phyloP scores from a whole-genome alignment of 2,888 invertebrate species.

The Heteromurus nitidus region DNA sequence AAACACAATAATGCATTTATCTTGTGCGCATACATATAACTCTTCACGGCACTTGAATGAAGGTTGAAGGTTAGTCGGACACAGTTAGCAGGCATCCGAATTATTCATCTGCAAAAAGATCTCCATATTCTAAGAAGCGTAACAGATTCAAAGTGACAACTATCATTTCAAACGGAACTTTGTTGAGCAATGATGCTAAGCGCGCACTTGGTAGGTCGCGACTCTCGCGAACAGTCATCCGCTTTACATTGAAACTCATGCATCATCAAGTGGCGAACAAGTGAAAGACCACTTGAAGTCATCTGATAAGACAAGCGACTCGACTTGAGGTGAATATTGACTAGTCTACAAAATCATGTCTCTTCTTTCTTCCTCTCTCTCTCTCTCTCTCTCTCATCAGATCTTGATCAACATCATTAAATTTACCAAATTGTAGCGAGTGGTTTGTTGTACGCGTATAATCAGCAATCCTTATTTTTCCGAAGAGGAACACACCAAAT shows the following conservation, averaged over 20 bases:
- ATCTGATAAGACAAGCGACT: no score
- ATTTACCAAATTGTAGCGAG: neutral
- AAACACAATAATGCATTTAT: no score
- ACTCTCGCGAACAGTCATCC: neutral
- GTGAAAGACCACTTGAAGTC: no score
- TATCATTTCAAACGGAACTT: conserved; percentile 3
- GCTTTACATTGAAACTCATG: neutral
- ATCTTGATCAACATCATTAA: neutral
- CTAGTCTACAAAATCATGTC: neutral
- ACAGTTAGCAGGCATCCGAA: neutral
- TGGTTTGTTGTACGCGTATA: neutral
- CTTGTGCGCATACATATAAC: no score
- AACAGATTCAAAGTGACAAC: conserved; percentile 5
- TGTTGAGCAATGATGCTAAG: neutral
- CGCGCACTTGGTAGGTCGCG: neutral
- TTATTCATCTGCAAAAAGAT: neutral
- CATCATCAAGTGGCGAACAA: neutral
- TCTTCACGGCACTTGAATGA: neutral
- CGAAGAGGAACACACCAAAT: no score
- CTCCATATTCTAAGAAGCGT: neutral
- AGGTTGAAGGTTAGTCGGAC: neutral
- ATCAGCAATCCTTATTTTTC: neutral
- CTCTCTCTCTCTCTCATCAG: neutral
- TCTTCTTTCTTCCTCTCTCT: neutral
- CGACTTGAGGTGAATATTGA: neutral